Base-by-base conservation (phyloP, 2,797 vertebrate species). In the Cossypha heuglini region DNA sequence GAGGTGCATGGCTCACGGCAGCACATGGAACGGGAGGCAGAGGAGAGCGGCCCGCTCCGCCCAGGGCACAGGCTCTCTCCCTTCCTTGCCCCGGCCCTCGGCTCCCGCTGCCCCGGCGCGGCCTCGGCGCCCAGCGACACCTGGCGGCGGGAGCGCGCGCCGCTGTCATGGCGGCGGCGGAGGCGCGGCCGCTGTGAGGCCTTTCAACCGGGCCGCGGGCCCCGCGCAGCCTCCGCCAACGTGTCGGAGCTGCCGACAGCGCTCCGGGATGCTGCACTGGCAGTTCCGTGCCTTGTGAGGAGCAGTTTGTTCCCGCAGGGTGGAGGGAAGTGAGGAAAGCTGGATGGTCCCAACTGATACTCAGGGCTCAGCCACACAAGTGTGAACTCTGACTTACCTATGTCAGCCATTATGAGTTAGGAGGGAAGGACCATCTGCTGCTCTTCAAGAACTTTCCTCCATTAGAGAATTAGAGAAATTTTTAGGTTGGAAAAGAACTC, bases 381-480 rank as follows among this genome's bases (percentile, higher is more conserved):
- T 31, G 6, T 51, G 49, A 75, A 21, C n/a, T 40, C 21, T 3
- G 4, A 19, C 35, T 48, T 42, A 4, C 9, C 43, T 33, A 1
- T 40, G 61, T 19, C 76, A 63, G 38, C 61, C 74, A 1, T 9
- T 38, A 18, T 78, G 88, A 91, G 62, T 84, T 83, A 67, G 68
- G 85, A 94, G 76, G 46, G 68, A 86, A 91, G 88, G 81, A 83
- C 83, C 77, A 58, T 38, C 40, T 72, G 54, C 80, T 92, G 84
- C 58, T 72, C 88, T 73, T 67, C 33, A 43, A 46, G 48, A 35
- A 3, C 77, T 95, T 92, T 96, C 66, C 84, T 95, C 90, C 94
- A 19, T 93, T 86, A 45, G 21, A 64, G 20, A 45, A 38, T 20
- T 13, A 8, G 5, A 28, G 4, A 16, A 15, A 2, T 15, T 49